These are phyloP conservation scores for Mionectes olivaceus DNA, from an alignment of 2,797 vertebrate genomes.

Conservation along the genomic window DNA sequence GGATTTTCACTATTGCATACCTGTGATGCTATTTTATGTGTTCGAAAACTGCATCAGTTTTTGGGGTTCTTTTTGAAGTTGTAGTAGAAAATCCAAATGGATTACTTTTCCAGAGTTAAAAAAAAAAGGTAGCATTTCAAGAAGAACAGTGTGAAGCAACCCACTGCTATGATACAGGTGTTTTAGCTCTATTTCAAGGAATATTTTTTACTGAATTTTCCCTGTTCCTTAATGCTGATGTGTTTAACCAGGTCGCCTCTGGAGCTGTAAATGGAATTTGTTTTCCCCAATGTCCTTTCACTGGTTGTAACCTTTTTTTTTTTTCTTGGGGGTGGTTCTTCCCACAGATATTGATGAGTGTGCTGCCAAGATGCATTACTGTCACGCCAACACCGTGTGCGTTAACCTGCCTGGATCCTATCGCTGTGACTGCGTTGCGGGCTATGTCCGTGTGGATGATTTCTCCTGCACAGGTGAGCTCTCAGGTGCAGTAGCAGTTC, in stretches of 20 bases:
- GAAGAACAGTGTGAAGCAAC: neutral
- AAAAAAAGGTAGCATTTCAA: neutral
- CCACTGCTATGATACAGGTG: neutral
- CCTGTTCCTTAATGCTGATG: neutral
- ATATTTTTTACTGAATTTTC: neutral
- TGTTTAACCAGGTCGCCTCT: neutral
- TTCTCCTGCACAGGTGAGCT: slow-evolving; percentile 93
- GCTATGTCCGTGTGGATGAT: slow-evolving; percentile 91
- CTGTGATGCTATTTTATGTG: neutral
- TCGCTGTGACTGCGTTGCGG: slow-evolving; percentile 90
- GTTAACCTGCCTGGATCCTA: slow-evolving; percentile 91
- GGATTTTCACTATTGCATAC: neutral
- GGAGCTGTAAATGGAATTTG: neutral
- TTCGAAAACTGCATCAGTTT: neutral
- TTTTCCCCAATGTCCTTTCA: neutral
- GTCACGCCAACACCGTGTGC: slow-evolving; percentile 92
- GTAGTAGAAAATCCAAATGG: rapidly evolving
- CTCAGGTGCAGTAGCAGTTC: rapidly evolving
- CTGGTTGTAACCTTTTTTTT: neutral
- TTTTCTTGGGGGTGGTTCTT: neutral
- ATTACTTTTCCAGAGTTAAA: neutral
- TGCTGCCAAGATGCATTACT: slow-evolving; percentile 94
- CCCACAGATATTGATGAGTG: slow-evolving; percentile 94
- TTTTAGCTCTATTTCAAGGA: neutral
- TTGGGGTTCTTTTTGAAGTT: neutral